A percentile compares a stretch with the other conserved stretches of the same genome.
Conservation (phyloP, 2,888 invertebrate species). For the Temnothorax rugatulus region DNA sequence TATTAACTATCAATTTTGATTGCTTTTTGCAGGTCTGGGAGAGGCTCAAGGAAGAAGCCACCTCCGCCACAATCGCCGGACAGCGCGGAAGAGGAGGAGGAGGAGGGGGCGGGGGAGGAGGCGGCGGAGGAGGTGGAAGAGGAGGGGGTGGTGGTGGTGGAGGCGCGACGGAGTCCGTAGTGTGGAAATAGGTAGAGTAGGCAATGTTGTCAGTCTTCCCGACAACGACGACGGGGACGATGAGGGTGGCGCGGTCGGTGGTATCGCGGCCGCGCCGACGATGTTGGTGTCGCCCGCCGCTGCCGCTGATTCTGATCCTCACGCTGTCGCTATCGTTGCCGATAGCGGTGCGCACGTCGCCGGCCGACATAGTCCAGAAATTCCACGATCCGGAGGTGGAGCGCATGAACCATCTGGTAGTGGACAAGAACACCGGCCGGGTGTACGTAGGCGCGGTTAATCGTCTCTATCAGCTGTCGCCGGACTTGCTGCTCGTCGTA, state of each 20-base stretch:
- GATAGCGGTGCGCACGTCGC: constrained; percentile 63
- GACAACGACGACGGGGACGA: constrained; percentile 61
- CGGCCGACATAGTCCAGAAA: constrained; percentile 90
- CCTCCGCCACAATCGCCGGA: constrained; percentile 70
- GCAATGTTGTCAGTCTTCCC: constrained; percentile 75
- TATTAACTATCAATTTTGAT: neutral
- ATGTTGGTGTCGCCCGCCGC: constrained; percentile 42
- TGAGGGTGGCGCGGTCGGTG: constrained; percentile 59
- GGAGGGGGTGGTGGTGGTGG: constrained; percentile 35
- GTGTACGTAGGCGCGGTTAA: constrained; percentile 97
- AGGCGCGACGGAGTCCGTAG: constrained; percentile 63
- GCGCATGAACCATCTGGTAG: constrained; percentile 95
- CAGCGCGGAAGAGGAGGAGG: constrained; percentile 65
- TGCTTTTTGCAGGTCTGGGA: constrained; percentile 67
- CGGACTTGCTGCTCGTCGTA: constrained; percentile 93
- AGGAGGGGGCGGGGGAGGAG: constrained; percentile 25
- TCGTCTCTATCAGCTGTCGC: constrained; percentile 95
- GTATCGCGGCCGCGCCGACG: constrained; percentile 23
- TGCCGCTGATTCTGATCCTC: constrained; percentile 64
- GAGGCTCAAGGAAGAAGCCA: constrained; percentile 71
- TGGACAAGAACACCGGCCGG: constrained; percentile 96
- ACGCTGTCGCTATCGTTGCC: constrained; percentile 71
- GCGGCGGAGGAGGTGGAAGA: constrained; percentile 39
- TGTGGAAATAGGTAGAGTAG: constrained; percentile 69
- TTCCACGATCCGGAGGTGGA: constrained; percentile 90